A percentile compares a stretch with the other conserved stretches of the same genome.
Conservation (phyloP, 2,797 vertebrate genomes). For the Pipistrellus kuhlii region DNA sequence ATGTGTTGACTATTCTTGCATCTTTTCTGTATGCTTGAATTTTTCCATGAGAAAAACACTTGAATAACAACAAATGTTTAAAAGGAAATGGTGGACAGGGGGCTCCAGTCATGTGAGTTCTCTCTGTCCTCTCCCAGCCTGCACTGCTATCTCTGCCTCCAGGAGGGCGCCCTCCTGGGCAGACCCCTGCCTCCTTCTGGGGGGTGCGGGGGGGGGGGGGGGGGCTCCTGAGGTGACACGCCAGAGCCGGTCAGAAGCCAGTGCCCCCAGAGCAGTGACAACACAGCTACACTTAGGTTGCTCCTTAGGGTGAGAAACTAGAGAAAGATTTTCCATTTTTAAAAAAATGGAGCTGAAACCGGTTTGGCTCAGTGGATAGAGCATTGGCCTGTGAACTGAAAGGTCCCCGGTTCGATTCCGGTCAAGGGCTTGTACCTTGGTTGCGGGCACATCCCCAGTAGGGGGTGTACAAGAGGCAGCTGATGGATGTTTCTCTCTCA, state of each 20-base stretch:
- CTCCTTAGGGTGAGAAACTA: neutral
- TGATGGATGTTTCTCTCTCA: too few relatives aligned
- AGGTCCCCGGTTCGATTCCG: too few relatives aligned
- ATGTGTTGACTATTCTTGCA: neutral
- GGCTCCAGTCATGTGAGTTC: neutral
- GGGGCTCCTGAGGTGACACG: accelerated
- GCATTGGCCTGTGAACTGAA: too few relatives aligned
- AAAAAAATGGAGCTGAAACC: neutral
- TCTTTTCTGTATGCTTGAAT: neutral
- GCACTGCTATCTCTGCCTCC: neutral
- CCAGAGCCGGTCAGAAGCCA: neutral
- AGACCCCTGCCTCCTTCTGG: neutral
- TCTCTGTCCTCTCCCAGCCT: neutral
- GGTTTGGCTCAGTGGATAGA: too few relatives aligned
- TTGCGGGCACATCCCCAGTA: too few relatives aligned
- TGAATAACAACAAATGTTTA: neutral
- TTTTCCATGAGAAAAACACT: neutral
- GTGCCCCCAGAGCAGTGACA: neutral
- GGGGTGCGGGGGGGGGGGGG: accelerated
- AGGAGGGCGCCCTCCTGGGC: neutral
- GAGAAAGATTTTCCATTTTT: neutral
- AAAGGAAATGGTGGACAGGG: neutral
- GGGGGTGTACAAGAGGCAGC: too few relatives aligned
- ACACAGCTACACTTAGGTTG: accelerated
- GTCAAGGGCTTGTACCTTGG: too few relatives aligned